phyloP scores from a whole-genome alignment of 2,888 invertebrate genomes.

The Himalopsyche kuldschensis region DNA sequence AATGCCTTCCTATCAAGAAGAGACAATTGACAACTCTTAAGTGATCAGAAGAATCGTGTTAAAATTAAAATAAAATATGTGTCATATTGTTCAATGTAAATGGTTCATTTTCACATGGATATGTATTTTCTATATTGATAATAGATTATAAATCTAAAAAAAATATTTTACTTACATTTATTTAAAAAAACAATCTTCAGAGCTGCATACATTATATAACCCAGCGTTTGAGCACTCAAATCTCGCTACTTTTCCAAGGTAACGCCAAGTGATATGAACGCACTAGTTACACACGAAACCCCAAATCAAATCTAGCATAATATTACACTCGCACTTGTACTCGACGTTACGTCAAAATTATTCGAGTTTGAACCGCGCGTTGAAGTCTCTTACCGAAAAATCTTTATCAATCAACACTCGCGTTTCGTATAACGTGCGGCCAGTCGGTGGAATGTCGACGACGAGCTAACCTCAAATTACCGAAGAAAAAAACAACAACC shows the following conservation, averaged over 20 bases:
- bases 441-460: background rate
- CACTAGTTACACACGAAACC: background rate
- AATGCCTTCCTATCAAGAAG: no score
- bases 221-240: background rate
- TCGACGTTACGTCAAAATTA: background rate
- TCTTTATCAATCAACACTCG: background rate
- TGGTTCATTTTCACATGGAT: no score
- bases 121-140: no score
- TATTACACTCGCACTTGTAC: background rate
- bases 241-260: background rate
- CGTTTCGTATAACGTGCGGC: background rate
- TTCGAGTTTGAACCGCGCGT: background rate
- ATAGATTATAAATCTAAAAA: no score
- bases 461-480: background rate
- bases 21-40: no score
- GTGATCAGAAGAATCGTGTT: no score
- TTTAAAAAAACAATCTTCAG: background rate
- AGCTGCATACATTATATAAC: background rate
- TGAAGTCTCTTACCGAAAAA: background rate
- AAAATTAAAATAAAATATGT: no score
- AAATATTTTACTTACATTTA: background rate
- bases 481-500: background rate
- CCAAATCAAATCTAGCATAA: background rate
- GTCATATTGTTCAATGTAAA: no score
- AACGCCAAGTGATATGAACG: background rate